Evolutionary conservation across 2,113 vertebrate species (phyloP).

Genomic region (Gymnocephalus cernua): DNA sequence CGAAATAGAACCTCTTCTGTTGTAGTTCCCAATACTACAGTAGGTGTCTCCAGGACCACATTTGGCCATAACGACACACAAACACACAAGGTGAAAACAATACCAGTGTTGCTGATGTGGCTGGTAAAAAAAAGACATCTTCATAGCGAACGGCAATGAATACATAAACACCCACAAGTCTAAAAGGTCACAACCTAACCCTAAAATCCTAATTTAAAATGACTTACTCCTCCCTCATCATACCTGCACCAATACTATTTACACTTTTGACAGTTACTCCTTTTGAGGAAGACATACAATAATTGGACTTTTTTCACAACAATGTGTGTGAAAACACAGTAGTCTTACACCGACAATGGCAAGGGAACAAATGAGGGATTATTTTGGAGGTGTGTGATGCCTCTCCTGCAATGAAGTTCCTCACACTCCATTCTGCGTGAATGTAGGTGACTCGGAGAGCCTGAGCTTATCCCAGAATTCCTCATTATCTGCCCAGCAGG

Average conservation of each 20-base stretch:
- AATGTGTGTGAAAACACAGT: constrained; percentile 74
- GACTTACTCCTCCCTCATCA: constrained; percentile 38
- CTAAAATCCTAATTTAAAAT: constrained; percentile 40
- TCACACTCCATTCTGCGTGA: constrained; percentile 85
- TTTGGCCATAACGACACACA: no score
- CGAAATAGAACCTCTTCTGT: no score
- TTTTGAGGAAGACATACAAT: constrained; percentile 64
- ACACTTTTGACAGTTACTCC: constrained; percentile 60
- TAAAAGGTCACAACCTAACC: constrained; percentile 20
- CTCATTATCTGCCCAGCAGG: constrained; percentile 86
- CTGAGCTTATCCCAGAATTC: constrained; percentile 89
- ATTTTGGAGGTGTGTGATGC: constrained; percentile 80
- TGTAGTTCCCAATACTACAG: no score
- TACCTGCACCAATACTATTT: constrained; percentile 65
- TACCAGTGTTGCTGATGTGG: no score
- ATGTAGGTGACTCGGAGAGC: constrained; percentile 85
- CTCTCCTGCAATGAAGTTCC: constrained; percentile 83
- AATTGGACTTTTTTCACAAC: constrained; percentile 78
- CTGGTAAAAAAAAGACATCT: constrained; percentile 3
- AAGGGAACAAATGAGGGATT: constrained; percentile 82
- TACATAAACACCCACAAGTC: constrained; percentile 33
- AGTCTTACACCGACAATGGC: constrained; percentile 76
- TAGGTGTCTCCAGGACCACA: no score
- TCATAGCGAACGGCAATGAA: constrained; percentile 21
- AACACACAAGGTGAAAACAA: no score